Evolutionary conservation across 2,113 vertebrate genomes (phyloP).

Genomic region (Hydrochoerus hydrochaeris): DNA sequence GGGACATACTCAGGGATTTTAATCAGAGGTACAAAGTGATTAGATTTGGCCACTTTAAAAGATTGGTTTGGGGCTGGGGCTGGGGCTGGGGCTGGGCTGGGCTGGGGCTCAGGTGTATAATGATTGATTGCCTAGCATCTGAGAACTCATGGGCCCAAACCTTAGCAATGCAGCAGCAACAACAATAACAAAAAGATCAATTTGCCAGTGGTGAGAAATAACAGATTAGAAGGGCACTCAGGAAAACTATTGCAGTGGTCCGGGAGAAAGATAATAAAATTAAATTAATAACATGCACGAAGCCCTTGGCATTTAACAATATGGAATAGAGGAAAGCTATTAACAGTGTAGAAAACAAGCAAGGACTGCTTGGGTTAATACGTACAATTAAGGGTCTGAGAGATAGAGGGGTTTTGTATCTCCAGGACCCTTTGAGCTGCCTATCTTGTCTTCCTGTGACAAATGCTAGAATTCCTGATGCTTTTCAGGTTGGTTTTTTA

Average conservation of each 20-base stretch:
- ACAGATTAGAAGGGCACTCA: neutral
- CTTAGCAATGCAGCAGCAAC: neutral
- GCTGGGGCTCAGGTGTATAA: neutral
- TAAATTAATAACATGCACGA: neutral
- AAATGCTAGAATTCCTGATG: conserved; percentile 18
- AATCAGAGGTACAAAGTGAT: conserved; percentile 17
- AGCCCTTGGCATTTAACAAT: neutral
- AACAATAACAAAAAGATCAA: neutral
- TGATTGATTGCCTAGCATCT: neutral
- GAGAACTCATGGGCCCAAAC: neutral
- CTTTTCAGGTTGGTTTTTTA: neutral
- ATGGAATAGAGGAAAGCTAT: neutral
- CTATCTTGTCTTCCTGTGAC: neutral
- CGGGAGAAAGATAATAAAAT: neutral
- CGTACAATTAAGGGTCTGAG: neutral
- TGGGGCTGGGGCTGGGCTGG: neutral
- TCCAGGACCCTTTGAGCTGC: neutral
- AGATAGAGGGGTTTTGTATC: neutral
- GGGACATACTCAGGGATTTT: neutral
- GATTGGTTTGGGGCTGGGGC: neutral
- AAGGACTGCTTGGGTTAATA: neutral
- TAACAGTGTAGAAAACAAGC: neutral
- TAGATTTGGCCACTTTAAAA: neutral
- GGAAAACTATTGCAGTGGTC: neutral
- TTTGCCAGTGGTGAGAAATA: neutral